A percentile compares a stretch with the other conserved stretches of the same genome.
phyloP scores from a whole-genome alignment of 2,888 invertebrate genomes.

The Palloptera scutellata region DNA sequence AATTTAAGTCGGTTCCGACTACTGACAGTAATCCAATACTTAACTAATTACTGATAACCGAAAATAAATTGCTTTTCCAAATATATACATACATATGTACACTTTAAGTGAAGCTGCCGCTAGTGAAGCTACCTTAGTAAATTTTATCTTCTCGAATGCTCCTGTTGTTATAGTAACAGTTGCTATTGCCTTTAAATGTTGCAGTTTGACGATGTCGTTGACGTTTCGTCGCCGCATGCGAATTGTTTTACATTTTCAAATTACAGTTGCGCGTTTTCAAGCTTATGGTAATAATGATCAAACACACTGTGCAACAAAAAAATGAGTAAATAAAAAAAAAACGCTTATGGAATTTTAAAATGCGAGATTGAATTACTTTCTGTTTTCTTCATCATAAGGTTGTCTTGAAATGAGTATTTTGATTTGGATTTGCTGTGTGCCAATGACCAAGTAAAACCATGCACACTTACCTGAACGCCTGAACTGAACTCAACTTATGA shows the following conservation, averaged over 20 bases:
- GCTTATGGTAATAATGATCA: too few relatives aligned
- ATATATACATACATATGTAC: not conserved
- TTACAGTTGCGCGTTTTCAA: too few relatives aligned
- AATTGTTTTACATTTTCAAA: too few relatives aligned
- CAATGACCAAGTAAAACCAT: slow-evolving; percentile 7
- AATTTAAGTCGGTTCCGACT: too few relatives aligned
- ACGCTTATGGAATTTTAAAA: not conserved
- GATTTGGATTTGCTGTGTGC: not conserved
- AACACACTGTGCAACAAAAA: too few relatives aligned
- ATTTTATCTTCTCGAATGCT: not conserved
- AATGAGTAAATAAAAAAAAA: not conserved
- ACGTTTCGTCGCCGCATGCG: not conserved
- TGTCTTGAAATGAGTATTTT: not conserved
- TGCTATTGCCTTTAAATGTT: not conserved
- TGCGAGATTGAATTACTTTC: not conserved
- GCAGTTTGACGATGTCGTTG: too few relatives aligned
- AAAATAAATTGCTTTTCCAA: too few relatives aligned
- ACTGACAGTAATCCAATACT: too few relatives aligned
- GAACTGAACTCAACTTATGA: not conserved
- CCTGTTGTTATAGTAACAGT: not conserved
- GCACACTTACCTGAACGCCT: slow-evolving; percentile 23
- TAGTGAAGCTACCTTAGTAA: not conserved
- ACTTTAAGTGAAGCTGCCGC: not conserved
- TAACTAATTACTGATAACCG: too few relatives aligned
- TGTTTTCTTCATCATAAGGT: too few relatives aligned